Evolutionary conservation across 2,888 invertebrate genomes (phyloP).

Genomic region (Cyaniris semiargus): DNA sequence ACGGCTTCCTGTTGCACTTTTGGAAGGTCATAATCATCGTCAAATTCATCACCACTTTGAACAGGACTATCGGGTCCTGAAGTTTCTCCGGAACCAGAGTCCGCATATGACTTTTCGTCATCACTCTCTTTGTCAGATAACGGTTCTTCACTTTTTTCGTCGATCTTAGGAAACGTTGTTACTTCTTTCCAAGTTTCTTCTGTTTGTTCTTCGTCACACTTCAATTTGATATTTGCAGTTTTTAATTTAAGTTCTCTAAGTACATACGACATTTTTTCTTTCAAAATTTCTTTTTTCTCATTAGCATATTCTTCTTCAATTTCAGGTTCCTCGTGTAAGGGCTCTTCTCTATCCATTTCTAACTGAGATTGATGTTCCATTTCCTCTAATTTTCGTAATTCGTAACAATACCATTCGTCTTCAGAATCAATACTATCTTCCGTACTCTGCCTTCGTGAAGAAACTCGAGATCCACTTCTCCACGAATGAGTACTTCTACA

Average conservation of each 20-base stretch:
- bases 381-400: slow-evolving; percentile 91
- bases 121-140: slow-evolving; percentile 59
- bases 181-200: slow-evolving; percentile 72
- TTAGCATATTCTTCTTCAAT: slow-evolving; percentile 70
- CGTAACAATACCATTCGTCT: slow-evolving; percentile 96
- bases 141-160: slow-evolving; percentile 63
- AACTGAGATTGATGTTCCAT: slow-evolving; percentile 87
- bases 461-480: slow-evolving; percentile 91
- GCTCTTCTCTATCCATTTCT: slow-evolving; percentile 83
- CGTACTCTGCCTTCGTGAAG: slow-evolving; percentile 93
- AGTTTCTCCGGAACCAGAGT: slow-evolving; percentile 90
- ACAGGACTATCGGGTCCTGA: slow-evolving; percentile 94
- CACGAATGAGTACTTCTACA: slow-evolving; percentile 93
- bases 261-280: slow-evolving; percentile 90
- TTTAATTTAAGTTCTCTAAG: slow-evolving; percentile 87
- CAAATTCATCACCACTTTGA: slow-evolving; percentile 85
- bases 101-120: slow-evolving; percentile 74
- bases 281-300: slow-evolving; percentile 84
- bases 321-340: slow-evolving; percentile 82
- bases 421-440: slow-evolving; percentile 96
- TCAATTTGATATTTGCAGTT: slow-evolving; percentile 75
- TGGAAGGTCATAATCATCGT: slow-evolving; percentile 83
- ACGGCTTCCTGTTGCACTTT: slow-evolving; percentile 63
- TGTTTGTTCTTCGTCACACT: slow-evolving; percentile 63
- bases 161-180: slow-evolving; percentile 73